Evolutionary conservation across 2,797 vertebrate genomes (phyloP), one percentile per base, ranked within the genome.

Genomic region (Gymnothorax javanicus): DNA sequence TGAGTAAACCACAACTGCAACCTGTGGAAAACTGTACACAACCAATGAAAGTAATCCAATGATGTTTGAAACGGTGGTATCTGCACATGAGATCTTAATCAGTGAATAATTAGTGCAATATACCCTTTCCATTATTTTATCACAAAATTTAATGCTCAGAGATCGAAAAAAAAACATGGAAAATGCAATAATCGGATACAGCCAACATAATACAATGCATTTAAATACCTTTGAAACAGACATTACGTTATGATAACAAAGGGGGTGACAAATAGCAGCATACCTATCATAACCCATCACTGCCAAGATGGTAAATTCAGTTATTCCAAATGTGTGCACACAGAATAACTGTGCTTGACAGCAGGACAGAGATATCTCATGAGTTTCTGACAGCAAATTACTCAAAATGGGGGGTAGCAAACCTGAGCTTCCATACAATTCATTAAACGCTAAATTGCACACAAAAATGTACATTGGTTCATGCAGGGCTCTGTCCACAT

Each of bases 201-300:
- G 33, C 91, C 91, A 92, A 1, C 64, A 88, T 43, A 91, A 86
- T 27, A 60, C 86, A 79, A 88, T 43, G 56, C 13, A 56, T 33
- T 81, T 81, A 12, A 23, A 56, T 3, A 81, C 77, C 23, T 81
- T 81, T 9, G 77, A 54, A 11, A 62, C 13, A 2, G 90, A 88
- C 89, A 92, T 92, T 15, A 87, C 87, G 15, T 20, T 86, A 64
- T 89, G 87, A 64, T 92, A 91, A 3, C 87, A 87, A 43, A 92
- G 86, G 0, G 91, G 91, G 20, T 86, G 84, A 64, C 91, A 92
- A 54, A 92, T 88, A 9, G 91, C 91, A 20, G 90, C 71, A 67
- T 90, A 92, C 27, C 91, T 86, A 83, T 92, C 91, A 62, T 91
- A 91, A 54, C 89, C 73, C 90, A 92, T 92, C 15, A 91, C 62